Evolutionary conservation across 1,140 invertebrate genomes (phyloP).

Genomic region (Ceratina calcarata): DNA sequence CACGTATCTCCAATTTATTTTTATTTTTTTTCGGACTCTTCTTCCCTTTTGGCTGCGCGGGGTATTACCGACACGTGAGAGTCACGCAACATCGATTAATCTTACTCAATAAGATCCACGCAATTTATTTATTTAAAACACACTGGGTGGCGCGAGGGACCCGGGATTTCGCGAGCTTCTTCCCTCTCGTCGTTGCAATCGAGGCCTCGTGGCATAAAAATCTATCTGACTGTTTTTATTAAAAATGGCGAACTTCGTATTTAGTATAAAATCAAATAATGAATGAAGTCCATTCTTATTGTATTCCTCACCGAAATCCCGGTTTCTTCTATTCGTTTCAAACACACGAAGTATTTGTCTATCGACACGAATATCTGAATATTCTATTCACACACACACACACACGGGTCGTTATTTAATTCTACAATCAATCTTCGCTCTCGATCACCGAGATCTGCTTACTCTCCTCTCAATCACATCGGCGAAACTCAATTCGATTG

Average conservation of each 20-base stretch:
- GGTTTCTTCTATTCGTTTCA: neutral
- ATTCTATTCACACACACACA: neutral
- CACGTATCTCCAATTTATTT: too few relatives aligned
- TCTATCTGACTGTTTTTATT: too few relatives aligned
- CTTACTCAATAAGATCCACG: slow-evolving; percentile 41
- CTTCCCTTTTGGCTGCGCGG: too few relatives aligned
- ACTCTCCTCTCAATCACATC: neutral
- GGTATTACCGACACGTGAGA: slow-evolving; percentile 28
- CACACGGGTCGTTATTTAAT: slow-evolving; percentile 5
- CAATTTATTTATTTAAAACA: slow-evolving; percentile 32
- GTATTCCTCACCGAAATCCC: slow-evolving; percentile 3
- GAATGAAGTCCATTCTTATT: neutral
- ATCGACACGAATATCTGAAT: neutral
- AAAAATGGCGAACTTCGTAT: neutral
- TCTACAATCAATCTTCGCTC: neutral
- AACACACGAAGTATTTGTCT: neutral
- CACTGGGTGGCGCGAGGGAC: neutral
- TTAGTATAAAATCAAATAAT: too few relatives aligned
- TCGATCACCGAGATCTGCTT: neutral
- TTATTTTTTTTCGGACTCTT: too few relatives aligned
- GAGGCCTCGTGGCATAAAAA: too few relatives aligned
- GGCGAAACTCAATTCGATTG: neutral
- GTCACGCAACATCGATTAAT: slow-evolving; percentile 30
- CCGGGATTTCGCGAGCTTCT: slow-evolving; percentile 1
- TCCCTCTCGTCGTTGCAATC: neutral